Base-by-base conservation (phyloP, 2,888 invertebrate species). In the Agrilus mali region DNA sequence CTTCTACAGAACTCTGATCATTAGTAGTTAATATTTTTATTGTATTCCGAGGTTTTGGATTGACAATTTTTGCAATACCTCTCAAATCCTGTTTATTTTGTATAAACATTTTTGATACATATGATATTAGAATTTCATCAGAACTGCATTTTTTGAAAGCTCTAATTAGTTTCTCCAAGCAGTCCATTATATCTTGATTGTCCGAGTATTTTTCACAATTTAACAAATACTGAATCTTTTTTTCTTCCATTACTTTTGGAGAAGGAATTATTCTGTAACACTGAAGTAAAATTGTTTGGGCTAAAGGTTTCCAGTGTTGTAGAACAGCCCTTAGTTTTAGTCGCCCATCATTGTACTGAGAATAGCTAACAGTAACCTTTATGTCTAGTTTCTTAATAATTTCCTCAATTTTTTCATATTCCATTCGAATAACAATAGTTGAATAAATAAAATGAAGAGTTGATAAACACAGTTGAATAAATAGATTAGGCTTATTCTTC, bases 391-490 rank as follows among this genome's bases (percentile, higher is more conserved):
- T 86, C 38, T 82, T 77, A 15, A 84, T 77, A 55, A 90, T 82
- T 17, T 69, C 66, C 14, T 74, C 73, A 6, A 84, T 69, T 65
- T 83, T 84, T 17, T 81, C 79, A 55, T 79, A 82, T 52, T 88
- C 86, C 65, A 84, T 82, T 52, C 83, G 69, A 12, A 86, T 63
- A 3, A 78, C 74, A 43, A 95, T 74, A 0, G 82, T 83, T 46
- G 93, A 87, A 63, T 97, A 96, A 22, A 95, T 71, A 51, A 82
- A 76, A 85, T 93, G 90, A 37, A 97, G 73, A 57, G 90, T 94
- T 56, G 94, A 93, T 47, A 97, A 69, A 42, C 94, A 80, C 38
- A 96, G 75, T 63, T 92, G 89, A 1, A 90, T 89, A 68, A 96
- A 97, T 51, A 97, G 68, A 0, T 94, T 92, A 56, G 87, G 88